A percentile compares a stretch with the other conserved stretches of the same genome.
Evolutionary conservation across 2,113 vertebrate species (phyloP).

Genomic region (Cochlearius cochlearius): DNA sequence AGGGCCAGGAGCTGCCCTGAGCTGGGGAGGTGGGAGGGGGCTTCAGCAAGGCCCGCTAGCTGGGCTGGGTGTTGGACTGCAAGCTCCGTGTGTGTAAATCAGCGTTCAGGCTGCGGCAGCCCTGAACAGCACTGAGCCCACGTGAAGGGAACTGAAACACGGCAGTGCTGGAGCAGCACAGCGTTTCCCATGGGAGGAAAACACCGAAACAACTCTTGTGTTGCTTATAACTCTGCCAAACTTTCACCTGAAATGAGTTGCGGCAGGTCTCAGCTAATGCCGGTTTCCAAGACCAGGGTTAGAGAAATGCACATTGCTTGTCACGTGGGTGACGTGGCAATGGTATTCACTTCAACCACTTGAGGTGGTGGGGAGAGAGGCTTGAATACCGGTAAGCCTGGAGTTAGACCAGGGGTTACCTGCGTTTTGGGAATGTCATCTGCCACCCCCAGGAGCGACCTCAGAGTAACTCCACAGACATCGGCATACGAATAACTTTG

Average conservation of each 20-base stretch:
- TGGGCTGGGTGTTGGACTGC: not conserved
- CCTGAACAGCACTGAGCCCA: not conserved
- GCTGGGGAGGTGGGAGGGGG: not conserved
- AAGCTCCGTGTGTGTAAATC: not conserved
- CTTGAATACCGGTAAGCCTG: not conserved
- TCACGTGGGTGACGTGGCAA: not conserved
- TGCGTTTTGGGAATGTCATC: not conserved
- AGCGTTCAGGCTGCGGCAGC: not conserved
- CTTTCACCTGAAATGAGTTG: not conserved
- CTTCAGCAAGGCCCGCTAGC: not conserved
- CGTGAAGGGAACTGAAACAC: not conserved
- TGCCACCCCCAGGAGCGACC: not conserved
- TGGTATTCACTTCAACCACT: not conserved
- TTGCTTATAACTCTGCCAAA: not conserved
- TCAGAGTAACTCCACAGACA: not conserved
- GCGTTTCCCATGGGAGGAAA: not conserved
- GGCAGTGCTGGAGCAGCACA: not conserved
- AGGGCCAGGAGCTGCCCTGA: not conserved
- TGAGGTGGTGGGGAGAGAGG: not conserved
- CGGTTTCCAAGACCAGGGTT: not conserved
- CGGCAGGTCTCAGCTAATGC: not conserved
- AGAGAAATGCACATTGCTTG: not conserved
- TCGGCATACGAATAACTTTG: not conserved
- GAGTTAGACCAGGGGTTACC: not conserved
- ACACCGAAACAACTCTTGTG: not conserved